Conservation (phyloP, 2,113 vertebrate genomes). For the Carettochelys insculpta region DNA sequence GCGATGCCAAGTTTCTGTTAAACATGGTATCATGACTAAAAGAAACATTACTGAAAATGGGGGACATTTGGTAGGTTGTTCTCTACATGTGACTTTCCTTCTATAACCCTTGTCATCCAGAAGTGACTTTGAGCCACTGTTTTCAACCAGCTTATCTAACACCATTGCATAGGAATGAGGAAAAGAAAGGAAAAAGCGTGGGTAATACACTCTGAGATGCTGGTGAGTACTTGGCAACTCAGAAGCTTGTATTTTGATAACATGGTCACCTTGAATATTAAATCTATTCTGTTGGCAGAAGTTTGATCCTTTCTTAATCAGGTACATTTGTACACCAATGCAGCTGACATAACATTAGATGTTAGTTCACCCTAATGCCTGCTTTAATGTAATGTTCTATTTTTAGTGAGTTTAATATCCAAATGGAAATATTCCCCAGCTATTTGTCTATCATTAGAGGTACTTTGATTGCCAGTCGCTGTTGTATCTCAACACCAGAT, state of each 20-base stretch:
- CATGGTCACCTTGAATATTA: neutral
- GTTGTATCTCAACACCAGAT: slow-evolving; percentile 68
- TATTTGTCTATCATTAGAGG: slow-evolving; percentile 62
- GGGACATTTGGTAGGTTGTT: slow-evolving; percentile 20
- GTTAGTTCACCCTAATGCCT: neutral
- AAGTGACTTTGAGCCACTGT: neutral
- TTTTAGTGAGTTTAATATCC: slow-evolving; percentile 45
- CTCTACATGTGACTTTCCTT: slow-evolving; percentile 13
- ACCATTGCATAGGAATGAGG: neutral
- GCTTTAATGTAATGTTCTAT: slow-evolving; percentile 33
- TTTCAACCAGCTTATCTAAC: neutral
- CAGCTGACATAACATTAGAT: slow-evolving; percentile 1
- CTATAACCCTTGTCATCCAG: neutral
- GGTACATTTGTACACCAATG: neutral
- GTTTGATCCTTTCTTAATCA: neutral
- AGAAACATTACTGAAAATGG: neutral
- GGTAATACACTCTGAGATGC: neutral
- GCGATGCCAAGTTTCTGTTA: slow-evolving; percentile 11
- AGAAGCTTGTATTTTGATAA: neutral
- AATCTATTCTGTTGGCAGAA: neutral
- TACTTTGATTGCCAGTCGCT: slow-evolving; percentile 68
- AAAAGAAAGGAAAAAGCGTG: slow-evolving; percentile 8
- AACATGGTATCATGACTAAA: neutral
- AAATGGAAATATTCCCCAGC: slow-evolving; percentile 50
- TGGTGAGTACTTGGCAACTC: neutral